Base-by-base conservation (phyloP, 2,113 vertebrate species). In the Cyanoramphus novaezelandiae region DNA sequence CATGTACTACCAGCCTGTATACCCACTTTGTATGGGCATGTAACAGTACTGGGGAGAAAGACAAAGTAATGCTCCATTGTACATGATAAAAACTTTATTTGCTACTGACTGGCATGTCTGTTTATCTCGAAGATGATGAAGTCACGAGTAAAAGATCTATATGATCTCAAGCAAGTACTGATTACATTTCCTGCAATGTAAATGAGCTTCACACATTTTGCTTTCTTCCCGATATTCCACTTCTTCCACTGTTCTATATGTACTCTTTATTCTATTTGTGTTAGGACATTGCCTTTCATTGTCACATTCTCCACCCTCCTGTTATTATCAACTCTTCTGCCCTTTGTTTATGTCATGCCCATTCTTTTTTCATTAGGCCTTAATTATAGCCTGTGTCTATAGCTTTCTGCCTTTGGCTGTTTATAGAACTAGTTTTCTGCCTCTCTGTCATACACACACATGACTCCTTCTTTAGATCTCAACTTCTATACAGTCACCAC, bases 321-420 rank as follows among this genome's bases (percentile, higher is more conserved):
- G 20, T 67, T 93, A 65, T 46, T 87, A 84, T 53, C 70, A 81
- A 33, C 49, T 90, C 83, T 47, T 91, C 78, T 93, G 49, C 63
- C 25, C 24, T 80, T 94, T 90, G 76, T 96, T 94, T 90, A 70
- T 91, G 79, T 70, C 74, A 41, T 74, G 37, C n/a, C 27, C 47
- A 82, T 91, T 94, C 88, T 81, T 83, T 86, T 88, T 92, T 95
- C 92, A 86, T 95, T 90, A 96, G 57, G 11, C n/a, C n/a, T 76
- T 93, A 94, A 92, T 92, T 94, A 89, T 50, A 93, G 69, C 44
- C 52, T 47, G 23, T 75, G 65, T 59, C 75, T 91, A 46, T 55
- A 79, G 77, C 63, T 92, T 94, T 82, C 67, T 81, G 59, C 59
- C 86, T 94, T 88, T 89, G 79, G 46, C 79, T 94, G 75, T 90